These are phyloP conservation scores for Salvelinus sp. DNA, from an alignment of 2,113 vertebrate species.

Conservation along the genomic window DNA sequence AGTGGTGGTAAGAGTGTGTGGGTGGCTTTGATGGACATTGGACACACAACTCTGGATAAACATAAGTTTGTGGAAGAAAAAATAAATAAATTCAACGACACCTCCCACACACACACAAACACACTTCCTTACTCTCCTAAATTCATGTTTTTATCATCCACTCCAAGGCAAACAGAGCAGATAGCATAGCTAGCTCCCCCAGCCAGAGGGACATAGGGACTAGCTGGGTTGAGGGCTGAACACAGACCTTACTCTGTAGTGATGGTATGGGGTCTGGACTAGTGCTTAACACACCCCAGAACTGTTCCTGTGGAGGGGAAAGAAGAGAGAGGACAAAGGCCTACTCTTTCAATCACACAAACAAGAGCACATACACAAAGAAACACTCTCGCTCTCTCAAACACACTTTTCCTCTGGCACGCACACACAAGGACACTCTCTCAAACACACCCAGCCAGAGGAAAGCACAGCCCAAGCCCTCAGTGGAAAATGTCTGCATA, in stretches of 20 bases:
- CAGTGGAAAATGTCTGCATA: slow-evolving; percentile 41
- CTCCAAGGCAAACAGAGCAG: not conserved
- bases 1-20: no score
- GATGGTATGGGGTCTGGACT: not conserved
- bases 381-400: not conserved
- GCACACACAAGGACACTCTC: not conserved
- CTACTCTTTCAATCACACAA: not conserved
- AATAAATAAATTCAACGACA: no score
- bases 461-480: slow-evolving; percentile 23
- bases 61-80: no score
- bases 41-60: no score
- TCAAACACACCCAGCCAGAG: slow-evolving; percentile 21
- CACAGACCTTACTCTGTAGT: not conserved
- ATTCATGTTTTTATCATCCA: not conserved
- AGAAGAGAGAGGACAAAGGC: not conserved
- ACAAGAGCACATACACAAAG: not conserved
- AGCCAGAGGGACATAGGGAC: no score
- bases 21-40: no score
- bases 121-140: not conserved
- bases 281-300: not conserved
- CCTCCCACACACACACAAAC: not conserved
- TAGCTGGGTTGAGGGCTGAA: not conserved
- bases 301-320: not conserved
- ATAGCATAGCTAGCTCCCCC: not conserved
- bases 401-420: not conserved